A percentile compares a stretch with the other conserved stretches of the same genome.
Conservation (phyloP, 1,140 invertebrate genomes). For the Pemphigus obesinymphae region DNA sequence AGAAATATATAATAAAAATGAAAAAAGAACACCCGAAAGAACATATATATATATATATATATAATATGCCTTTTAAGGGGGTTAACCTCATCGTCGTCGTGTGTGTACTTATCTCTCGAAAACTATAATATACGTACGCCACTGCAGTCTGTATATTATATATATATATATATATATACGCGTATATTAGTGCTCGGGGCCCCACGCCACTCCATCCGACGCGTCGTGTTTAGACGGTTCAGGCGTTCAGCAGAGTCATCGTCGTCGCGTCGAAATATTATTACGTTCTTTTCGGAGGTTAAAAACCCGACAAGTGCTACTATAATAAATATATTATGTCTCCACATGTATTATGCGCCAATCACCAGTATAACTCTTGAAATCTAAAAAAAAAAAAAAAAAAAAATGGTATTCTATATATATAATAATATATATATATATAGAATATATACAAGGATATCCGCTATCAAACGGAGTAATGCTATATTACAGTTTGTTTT, state of each 20-base stretch:
- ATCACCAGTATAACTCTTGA: not conserved
- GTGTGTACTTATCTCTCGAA: conserved; percentile 32
- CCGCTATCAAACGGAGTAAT: too few relatives aligned
- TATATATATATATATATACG: not conserved
- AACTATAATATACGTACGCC: not conserved
- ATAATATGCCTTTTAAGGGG: conserved; percentile 32
- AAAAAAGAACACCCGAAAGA: too few relatives aligned
- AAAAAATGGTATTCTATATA: too few relatives aligned
- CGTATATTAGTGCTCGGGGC: not conserved
- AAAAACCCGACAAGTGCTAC: conserved; percentile 21
- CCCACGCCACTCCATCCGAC: not conserved
- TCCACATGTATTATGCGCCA: too few relatives aligned
- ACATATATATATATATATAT: too few relatives aligned
- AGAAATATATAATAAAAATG: not conserved
- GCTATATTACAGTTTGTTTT: too few relatives aligned
- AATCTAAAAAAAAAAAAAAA: too few relatives aligned
- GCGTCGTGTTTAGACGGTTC: not conserved
- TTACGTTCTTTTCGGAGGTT: not conserved
- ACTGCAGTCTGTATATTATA: too few relatives aligned
- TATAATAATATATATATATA: too few relatives aligned
- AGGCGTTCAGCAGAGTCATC: conserved; percentile 28
- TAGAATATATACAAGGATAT: too few relatives aligned
- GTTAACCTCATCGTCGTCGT: not conserved
- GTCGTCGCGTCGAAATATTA: conserved; percentile 5
- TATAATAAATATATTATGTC: too few relatives aligned